Conservation (phyloP, 30 jellyfish, hydroid and myxozoan species). For the Nemopilema nomurai region DNA sequence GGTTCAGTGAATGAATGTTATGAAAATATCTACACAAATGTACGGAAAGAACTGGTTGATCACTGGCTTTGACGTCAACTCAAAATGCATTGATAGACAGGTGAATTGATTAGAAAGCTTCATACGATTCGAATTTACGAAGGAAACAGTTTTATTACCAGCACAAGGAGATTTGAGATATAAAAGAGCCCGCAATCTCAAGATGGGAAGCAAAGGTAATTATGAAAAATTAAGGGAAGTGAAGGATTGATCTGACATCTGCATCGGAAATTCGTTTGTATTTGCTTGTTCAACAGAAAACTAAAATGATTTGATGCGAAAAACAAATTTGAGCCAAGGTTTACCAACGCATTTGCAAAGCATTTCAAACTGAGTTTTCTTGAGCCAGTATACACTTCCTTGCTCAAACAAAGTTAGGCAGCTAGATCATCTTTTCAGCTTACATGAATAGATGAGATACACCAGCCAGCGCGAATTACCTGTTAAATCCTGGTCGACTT, state of each 20-base stretch:
- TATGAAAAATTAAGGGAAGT: not conserved
- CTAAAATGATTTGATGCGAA: not conserved
- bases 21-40: too few species aligned
- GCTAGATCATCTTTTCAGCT: too few species aligned
- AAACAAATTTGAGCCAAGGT: not conserved
- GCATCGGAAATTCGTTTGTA: not conserved
- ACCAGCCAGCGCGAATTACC: too few species aligned
- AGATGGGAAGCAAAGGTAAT: not conserved
- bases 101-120: too few species aligned
- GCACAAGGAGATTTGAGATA: not conserved
- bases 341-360: not conserved
- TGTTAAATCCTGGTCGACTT: too few species aligned
- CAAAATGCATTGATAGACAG: too few species aligned
- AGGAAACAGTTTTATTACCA: not conserved
- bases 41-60: too few species aligned
- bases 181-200: too few species aligned
- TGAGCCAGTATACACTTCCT: not conserved
- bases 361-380: not conserved
- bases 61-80: too few species aligned
- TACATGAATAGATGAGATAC: too few species aligned
- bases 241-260: not conserved
- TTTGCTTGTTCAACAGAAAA: not conserved
- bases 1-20: too few species aligned
- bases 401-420: not conserved
- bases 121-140: too few species aligned